Base-by-base conservation (phyloP, 2,888 invertebrate genomes). In the Melinopterus prodromus region DNA sequence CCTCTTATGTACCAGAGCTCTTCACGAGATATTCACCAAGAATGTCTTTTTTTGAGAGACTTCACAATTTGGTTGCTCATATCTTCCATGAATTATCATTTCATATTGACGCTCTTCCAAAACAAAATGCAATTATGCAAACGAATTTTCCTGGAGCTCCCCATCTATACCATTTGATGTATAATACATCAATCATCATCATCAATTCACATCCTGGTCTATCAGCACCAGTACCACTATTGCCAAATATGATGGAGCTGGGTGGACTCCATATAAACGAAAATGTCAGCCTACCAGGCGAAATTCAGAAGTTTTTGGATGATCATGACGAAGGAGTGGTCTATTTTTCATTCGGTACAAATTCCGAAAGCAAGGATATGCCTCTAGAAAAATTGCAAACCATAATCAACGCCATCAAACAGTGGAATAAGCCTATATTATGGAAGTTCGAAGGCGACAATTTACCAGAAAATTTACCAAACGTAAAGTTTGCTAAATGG, bases 321-420 rank as follows among this genome's bases (percentile, higher is more conserved):
- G 86, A 89, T 9, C 89, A 92, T 0, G 89, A 87, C 76, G 82
- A 92, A 72, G 93, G 93, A 0, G 92, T 91, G 0, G 88, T 93
- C 1, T 92, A 92, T 81, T 90, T 93, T 82, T 92, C 91, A 83
- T 91, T 93, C 85, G 93, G 93, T 2, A 92, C 93, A 0, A 91
- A 92, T 82, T 88, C 92, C 0, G 89, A 90, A 79, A 92, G 92
- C 81, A 88, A 90, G n/a, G 90, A 93, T 82, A 85, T 94, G 77
- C 90, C 92, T 0, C 83, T 86, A 0, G 90, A 91, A 2, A 91
- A 90, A 82, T 88, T 90, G 37, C 86, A 90, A 16, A 91, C 89
- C 0, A 90, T 95, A 37, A 87, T 92, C 12, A 91, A 91, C 79
- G 91, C 91, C 1, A 92, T 95, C 77, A 88, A 90, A 1, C 90